Evolutionary conservation across 2,113 vertebrate species (phyloP), one percentile per base, ranked within the genome.

Genomic region (Ibidorhyncha struthersii): DNA sequence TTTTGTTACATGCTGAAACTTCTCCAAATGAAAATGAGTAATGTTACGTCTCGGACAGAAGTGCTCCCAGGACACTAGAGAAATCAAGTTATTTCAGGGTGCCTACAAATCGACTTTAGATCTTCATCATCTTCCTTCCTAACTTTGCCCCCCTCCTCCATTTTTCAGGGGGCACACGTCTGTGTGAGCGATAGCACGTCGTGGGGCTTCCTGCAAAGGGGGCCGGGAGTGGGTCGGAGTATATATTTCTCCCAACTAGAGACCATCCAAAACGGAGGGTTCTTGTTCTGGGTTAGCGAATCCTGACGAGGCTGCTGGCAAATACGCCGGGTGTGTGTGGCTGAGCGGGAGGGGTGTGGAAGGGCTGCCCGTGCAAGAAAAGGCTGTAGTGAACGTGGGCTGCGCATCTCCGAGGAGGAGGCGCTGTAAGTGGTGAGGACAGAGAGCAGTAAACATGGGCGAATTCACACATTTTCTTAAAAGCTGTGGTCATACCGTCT

Each of bases 1-100:
- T 97, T 97, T 94, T 90, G 85, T 86, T 96, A 36, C 74, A 58
- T 8, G 18, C 85, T 80, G 87, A 97, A 93, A 94, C 52, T 74
- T 96, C 72, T 95, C 76, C 76, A 85, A 82, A 91, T 89, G 94
- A 96, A 95, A 91, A 71, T 89, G 93, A 96, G 72, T 92, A 56
- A 97, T 82, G 77, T 67, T 95, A 70, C 7, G 0, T 83, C 89
- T 96, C 3, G 0, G 81, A 71, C 86, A 89, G 93, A 49, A 92
- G 78, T 25, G 77, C 49, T 95, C 90, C 69, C 6, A 14, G 79
- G 89, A 63, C 72, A 43, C 62, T 20, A 10, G 41, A 82, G 90
- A 74, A 96, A 93, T 89, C 29, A 34, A 59, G 41, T 83, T 81
- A 66, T 93, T 91, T 91, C 86, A 78, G 74, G 70, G 77, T 67